A percentile compares a stretch with the other conserved stretches of the same genome.
These are phyloP conservation scores for Mercenaria mercenaria DNA, from an alignment of 1,140 invertebrate genomes.

Conservation along the genomic window DNA sequence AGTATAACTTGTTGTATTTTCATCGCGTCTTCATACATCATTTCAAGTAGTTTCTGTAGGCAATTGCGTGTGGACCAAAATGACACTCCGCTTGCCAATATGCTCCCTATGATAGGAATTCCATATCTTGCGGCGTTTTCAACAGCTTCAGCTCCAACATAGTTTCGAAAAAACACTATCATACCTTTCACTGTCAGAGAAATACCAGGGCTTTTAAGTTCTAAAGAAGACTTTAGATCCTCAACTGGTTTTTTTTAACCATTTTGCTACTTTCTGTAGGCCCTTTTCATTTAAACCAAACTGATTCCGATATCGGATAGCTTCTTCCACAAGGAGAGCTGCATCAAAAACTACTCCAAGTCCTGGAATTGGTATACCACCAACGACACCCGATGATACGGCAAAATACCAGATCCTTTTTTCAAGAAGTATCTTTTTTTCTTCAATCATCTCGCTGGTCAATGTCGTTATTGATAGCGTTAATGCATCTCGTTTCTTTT, in stretches of 20 bases:
- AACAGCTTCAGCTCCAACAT: too few species aligned
- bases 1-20: too few species aligned
- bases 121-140: too few species aligned
- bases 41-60: too few species aligned
- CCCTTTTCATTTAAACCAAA: not conserved
- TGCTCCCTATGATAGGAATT: too few species aligned
- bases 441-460: not conserved
- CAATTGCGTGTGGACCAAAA: too few species aligned
- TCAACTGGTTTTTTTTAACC: not conserved
- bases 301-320: not conserved
- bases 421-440: not conserved
- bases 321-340: not conserved
- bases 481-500: not conserved
- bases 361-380: not conserved
- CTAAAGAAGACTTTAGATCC: not conserved
- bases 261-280: not conserved
- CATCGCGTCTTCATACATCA: too few species aligned
- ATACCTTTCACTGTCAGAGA: too few species aligned
- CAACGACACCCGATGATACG: not conserved
- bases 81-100: too few species aligned
- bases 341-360: not conserved
- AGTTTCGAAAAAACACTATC: too few species aligned
- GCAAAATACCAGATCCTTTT: not conserved
- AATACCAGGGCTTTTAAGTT: not conserved
- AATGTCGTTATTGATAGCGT: not conserved